Base-by-base conservation (phyloP, 2,113 vertebrate species). In the Lophura nycthemera region DNA sequence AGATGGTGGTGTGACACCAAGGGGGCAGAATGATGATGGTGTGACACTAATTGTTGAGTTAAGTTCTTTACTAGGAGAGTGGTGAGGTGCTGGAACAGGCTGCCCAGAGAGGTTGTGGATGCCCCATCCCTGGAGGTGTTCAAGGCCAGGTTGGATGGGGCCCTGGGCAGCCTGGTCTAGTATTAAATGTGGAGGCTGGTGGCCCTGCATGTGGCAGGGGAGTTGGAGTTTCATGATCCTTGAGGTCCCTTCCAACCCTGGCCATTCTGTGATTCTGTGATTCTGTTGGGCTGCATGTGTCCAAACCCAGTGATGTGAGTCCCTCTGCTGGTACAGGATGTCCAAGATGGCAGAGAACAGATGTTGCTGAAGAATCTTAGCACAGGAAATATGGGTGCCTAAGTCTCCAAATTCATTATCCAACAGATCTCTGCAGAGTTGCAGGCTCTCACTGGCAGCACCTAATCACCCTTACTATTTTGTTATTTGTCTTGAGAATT, bases 341-440 rank as follows among this genome's bases (percentile, higher is more conserved):
- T 34, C 9, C 16, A 25, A 8, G 63, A 65, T 0, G 4, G 65
- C 34, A 2, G 0, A 0, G 0, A 54, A 12, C 18, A 73, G 54
- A 67, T 61, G 45, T 7, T 56, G 22, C 20, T n/a, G 21, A 61
- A 57, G 22, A 13, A 61, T 8, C 82, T 81, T 40, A 43, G 43
- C 20, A 25, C 3, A 2, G 21, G 47, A 77, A 56, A 48, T 18
- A 4, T 8, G 27, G 2, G 17, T 32, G 6, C 2, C 1, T 25
- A 43, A 24, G 34, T 61, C 47, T 72, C 63, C 21, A n/a, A 42
- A 13, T 20, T 47, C 47, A 19, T 56, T 42, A 64, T 3, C 3
- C 20, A 18, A 29, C 27, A 52, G 24, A 17, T 29, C 9, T 32
- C 56, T n/a, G 56, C 32, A 20, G 56, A 59, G 52, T 52, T 56